These are phyloP conservation scores for Dynastes maya DNA, from an alignment of 2,888 invertebrate genomes.

Conservation along the genomic window DNA sequence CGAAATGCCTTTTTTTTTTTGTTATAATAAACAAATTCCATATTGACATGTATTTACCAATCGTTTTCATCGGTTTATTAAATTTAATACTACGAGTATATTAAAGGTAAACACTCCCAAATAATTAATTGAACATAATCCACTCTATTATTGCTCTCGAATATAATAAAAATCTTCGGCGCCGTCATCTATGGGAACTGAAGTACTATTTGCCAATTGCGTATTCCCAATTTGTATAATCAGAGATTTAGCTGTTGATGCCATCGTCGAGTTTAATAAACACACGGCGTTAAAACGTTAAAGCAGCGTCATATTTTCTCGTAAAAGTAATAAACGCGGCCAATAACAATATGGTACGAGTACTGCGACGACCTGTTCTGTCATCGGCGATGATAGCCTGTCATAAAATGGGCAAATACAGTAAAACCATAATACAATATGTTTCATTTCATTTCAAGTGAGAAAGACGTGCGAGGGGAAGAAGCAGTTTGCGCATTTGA, in stretches of 20 bases:
- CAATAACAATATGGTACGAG: conserved; percentile 20
- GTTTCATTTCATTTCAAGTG: conserved; percentile 9
- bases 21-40: conserved; percentile 5
- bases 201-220: not conserved
- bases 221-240: not conserved
- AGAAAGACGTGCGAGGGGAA: not conserved
- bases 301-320: conserved; percentile 2
- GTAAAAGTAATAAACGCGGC: conserved; percentile 3
- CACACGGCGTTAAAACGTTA: not conserved
- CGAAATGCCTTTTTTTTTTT: not conserved
- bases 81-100: not conserved
- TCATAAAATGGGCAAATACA: conserved; percentile 5
- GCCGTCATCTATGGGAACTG: not conserved
- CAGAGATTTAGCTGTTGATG: conserved; percentile 7
- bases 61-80: not conserved
- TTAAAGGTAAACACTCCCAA: conserved; percentile 3
- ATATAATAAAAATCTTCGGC: not conserved
- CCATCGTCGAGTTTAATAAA: not conserved
- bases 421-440: conserved; percentile 4
- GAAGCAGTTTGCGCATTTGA: not conserved
- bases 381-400: not conserved
- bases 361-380: not conserved
- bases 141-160: not conserved
- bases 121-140: not conserved
- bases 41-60: not conserved